Evolutionary conservation across 2,113 vertebrate genomes (phyloP).

Genomic region (Stigmatopora argus): DNA sequence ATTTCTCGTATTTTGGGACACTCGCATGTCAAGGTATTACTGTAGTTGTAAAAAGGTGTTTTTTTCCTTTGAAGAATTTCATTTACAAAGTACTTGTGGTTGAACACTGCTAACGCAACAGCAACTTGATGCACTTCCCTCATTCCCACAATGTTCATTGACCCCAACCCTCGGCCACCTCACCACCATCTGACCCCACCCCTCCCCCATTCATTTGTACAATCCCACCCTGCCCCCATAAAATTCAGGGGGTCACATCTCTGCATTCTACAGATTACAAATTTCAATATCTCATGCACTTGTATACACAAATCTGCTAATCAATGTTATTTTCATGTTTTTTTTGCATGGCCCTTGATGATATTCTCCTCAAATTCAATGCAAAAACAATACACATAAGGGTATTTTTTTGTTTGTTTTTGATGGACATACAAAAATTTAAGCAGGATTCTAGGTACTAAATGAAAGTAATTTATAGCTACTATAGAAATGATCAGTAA

Average conservation of each 20-base stretch:
- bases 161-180: conserved; percentile 36
- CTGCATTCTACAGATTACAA: background rate
- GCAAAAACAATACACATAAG: no score
- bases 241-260: conserved; percentile 17
- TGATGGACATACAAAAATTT: background rate
- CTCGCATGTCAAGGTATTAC: no score
- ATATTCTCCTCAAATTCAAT: no score
- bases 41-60: background rate
- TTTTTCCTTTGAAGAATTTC: background rate
- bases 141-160: conserved; percentile 49
- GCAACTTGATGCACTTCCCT: background rate
- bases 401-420: background rate
- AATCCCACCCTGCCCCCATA: conserved; percentile 23
- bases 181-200: conserved; percentile 13
- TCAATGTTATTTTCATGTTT: background rate
- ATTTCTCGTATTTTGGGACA: no score
- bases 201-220: conserved; percentile 33
- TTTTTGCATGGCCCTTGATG: no score
- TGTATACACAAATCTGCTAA: background rate
- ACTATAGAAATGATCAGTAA: no score
- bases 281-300: conserved; percentile 3
- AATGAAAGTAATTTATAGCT: no score
- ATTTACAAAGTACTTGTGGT: background rate
- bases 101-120: conserved; percentile 25
- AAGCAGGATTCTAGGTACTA: no score